phyloP scores from a whole-genome alignment of 2,797 vertebrate genomes.

The Chrosomus eos region DNA sequence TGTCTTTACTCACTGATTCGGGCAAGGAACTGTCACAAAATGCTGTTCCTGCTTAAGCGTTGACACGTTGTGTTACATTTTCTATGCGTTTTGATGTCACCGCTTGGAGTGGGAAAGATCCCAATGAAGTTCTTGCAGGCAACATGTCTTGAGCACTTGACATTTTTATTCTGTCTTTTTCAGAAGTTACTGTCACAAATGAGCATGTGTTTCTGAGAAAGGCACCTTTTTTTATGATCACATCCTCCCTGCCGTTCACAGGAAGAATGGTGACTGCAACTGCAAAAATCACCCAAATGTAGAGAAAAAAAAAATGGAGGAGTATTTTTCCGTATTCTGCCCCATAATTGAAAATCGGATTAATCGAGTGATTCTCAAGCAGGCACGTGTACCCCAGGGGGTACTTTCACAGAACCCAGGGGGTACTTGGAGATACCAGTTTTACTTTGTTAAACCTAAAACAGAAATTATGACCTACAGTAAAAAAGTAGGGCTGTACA shows the following conservation, averaged over 20 bases:
- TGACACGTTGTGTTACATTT: conserved; percentile 50
- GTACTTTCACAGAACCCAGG: conserved; percentile 9
- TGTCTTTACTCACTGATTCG: conserved; percentile 38
- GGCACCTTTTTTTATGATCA: conserved; percentile 32
- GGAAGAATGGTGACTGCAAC: conserved; percentile 21
- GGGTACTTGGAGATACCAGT: neutral
- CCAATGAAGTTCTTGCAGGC: conserved; percentile 44
- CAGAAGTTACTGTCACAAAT: conserved; percentile 48
- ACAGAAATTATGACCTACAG: neutral
- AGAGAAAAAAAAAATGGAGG: neutral
- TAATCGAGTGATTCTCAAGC: conserved; percentile 38
- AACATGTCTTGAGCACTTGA: conserved; percentile 46
- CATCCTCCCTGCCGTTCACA: neutral
- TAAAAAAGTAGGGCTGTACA: neutral
- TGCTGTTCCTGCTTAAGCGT: conserved; percentile 22
- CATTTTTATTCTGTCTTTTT: conserved; percentile 47
- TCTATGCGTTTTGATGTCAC: conserved; percentile 40
- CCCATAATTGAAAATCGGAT: conserved; percentile 58
- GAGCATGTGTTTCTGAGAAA: conserved; percentile 37
- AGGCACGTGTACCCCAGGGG: conserved; percentile 41
- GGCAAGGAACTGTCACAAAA: conserved; percentile 26
- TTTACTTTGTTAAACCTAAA: neutral
- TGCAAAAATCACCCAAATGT: conserved; percentile 47
- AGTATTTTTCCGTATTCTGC: conserved; percentile 41
- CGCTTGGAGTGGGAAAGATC: conserved; percentile 17